A percentile compares a stretch with the other conserved stretches of the same genome.
phyloP scores from a whole-genome alignment of 2,888 invertebrate species.

The Pristionchus entomophagus region DNA sequence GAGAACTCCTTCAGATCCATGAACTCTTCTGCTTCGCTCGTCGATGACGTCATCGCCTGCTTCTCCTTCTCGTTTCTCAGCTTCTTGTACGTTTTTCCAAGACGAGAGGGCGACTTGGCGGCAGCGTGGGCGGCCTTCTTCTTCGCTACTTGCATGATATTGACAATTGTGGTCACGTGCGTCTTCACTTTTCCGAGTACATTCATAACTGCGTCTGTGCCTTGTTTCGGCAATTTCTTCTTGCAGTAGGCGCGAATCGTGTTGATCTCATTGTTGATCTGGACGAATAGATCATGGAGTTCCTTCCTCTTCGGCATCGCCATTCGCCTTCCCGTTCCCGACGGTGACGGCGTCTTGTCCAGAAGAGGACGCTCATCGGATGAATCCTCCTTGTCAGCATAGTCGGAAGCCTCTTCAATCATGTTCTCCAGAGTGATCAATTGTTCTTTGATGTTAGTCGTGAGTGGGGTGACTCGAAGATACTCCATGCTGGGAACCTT shows the following conservation, averaged over 20 bases:
- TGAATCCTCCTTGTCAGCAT: constrained; percentile 7
- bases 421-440: constrained; percentile 62
- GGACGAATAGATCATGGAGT: constrained; percentile 68
- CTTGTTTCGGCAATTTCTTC: constrained; percentile 65
- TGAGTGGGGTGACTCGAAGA: constrained; percentile 65
- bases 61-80: constrained; percentile 42
- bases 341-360: background rate
- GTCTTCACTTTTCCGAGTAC: constrained; percentile 64
- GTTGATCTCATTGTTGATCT: constrained; percentile 71
- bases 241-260: constrained; percentile 69
- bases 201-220: constrained; percentile 68
- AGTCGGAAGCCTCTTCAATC: constrained; percentile 55
- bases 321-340: background rate
- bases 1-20: background rate
- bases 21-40: background rate
- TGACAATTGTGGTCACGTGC: constrained; percentile 63
- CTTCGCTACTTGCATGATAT: constrained; percentile 53
- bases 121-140: constrained; percentile 45
- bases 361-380: constrained; percentile 46
- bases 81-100: constrained; percentile 50
- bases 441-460: constrained; percentile 60
- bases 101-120: background rate
- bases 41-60: background rate
- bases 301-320: constrained; percentile 50
- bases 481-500: constrained; percentile 64